phyloP scores from a whole-genome alignment of 2,888 invertebrate species.

The Eupeodes latifasciatus region DNA sequence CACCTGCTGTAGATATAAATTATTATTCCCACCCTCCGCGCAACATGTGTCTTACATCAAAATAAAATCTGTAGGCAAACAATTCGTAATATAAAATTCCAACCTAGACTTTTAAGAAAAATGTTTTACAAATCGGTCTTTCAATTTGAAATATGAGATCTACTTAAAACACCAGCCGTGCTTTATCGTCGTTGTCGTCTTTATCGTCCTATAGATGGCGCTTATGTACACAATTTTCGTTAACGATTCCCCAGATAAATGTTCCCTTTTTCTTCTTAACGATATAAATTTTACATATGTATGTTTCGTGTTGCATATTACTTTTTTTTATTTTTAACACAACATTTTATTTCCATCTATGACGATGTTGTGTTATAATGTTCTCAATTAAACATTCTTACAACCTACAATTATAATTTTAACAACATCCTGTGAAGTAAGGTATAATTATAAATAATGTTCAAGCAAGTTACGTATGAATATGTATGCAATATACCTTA shows the following conservation, averaged over 20 bases:
- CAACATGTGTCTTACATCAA: background rate
- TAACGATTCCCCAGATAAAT: background rate
- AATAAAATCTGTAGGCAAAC: conserved; percentile 1
- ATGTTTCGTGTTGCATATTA: background rate
- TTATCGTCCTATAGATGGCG: no score
- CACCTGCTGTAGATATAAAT: background rate
- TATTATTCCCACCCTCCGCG: background rate
- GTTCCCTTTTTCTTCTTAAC: background rate
- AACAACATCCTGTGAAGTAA: background rate
- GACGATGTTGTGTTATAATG: background rate
- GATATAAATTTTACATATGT: background rate
- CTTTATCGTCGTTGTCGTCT: no score
- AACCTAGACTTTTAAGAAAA: background rate
- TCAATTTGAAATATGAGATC: conserved; percentile 1
- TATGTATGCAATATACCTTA: no score
- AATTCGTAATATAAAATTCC: background rate
- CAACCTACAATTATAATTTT: background rate
- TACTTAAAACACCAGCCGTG: background rate
- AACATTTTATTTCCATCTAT: background rate
- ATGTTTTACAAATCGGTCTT: conserved; percentile 10
- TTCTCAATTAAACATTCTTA: background rate
- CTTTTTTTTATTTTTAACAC: background rate
- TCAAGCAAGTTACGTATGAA: background rate
- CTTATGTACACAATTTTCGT: background rate
- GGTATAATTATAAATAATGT: conserved; percentile 10